Percentiles rank a stretch among this genome's conserved stretches.
Conservation (phyloP, 2,888 invertebrate species). For the Nomada goodeniana region DNA sequence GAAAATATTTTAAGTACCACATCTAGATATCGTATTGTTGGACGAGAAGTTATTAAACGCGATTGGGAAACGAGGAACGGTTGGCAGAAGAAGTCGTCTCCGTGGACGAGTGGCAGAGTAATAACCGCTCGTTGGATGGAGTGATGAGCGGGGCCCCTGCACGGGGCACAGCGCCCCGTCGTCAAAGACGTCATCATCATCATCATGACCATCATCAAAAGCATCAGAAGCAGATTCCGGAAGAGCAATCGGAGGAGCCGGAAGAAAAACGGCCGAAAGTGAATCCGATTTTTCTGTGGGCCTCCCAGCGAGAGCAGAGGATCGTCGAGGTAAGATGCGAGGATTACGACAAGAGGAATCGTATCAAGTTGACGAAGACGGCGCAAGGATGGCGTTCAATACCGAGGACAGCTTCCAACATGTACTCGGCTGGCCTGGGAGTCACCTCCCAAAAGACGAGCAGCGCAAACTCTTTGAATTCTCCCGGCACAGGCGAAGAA, state of each 20-base stretch:
- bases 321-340: constrained; percentile 94
- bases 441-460: constrained; percentile 37
- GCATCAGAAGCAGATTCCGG: constrained; percentile 66
- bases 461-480: constrained; percentile 33
- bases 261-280: constrained; percentile 87
- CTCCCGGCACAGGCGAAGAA: constrained; percentile 65
- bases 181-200: constrained; percentile 81
- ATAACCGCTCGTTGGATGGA: constrained; percentile 81
- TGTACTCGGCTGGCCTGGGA: constrained; percentile 68
- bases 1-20: not conserved
- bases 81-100: constrained; percentile 51
- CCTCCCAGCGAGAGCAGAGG: constrained; percentile 91
- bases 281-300: constrained; percentile 94
- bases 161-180: constrained; percentile 83
- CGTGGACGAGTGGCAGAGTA: constrained; percentile 70
- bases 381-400: constrained; percentile 93
- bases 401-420: constrained; percentile 89
- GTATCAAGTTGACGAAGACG: constrained; percentile 93
- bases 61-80: constrained; percentile 19
- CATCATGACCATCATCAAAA: constrained; percentile 76
- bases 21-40: not conserved
- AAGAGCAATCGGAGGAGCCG: constrained; percentile 75
- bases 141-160: constrained; percentile 84
- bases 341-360: constrained; percentile 94
- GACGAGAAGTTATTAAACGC: not conserved